Evolutionary conservation across 2,888 invertebrate species (phyloP).

Genomic region (Mycogona germanica): DNA sequence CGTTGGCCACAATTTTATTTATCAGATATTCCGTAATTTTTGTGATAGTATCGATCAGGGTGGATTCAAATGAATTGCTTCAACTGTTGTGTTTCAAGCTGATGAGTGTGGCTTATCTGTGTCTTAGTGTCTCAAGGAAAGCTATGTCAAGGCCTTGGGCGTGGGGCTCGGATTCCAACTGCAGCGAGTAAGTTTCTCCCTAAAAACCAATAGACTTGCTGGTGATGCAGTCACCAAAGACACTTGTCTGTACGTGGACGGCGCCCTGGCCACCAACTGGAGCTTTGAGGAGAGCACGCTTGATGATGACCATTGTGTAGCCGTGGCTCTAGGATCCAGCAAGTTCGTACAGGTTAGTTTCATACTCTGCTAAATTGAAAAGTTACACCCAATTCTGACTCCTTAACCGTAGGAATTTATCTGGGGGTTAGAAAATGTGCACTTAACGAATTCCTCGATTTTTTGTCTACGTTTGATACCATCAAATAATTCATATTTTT

Average conservation of each 20-base stretch:
- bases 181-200: constrained; percentile 57
- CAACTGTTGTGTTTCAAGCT: neutral
- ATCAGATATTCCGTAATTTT: too few relatives aligned
- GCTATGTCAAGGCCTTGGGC: constrained; percentile 84
- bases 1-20: too few relatives aligned
- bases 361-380: too few relatives aligned
- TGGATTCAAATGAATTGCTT: too few relatives aligned
- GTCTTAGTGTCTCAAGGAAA: constrained; percentile 72
- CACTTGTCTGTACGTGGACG: constrained; percentile 52
- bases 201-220: constrained; percentile 41
- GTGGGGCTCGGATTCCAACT: constrained; percentile 69
- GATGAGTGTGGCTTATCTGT: constrained; percentile 13
- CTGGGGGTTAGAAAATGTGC: too few relatives aligned
- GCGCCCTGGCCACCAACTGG: constrained; percentile 49
- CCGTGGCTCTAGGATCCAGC: constrained; percentile 29
- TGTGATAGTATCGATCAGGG: too few relatives aligned
- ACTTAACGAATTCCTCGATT: too few relatives aligned
- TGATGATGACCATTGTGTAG: constrained; percentile 61
- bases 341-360: neutral
- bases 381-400: too few relatives aligned
- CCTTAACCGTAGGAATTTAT: too few relatives aligned
- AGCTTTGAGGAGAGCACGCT: constrained; percentile 70
- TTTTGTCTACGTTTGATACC: too few relatives aligned
- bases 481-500: too few relatives aligned
- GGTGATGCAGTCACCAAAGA: constrained; percentile 36